Percentiles rank a stretch among this genome's conserved stretches.
These are phyloP conservation scores for Cherax destructor DNA, from an alignment of 1,140 invertebrate genomes.

Conservation along the genomic window DNA sequence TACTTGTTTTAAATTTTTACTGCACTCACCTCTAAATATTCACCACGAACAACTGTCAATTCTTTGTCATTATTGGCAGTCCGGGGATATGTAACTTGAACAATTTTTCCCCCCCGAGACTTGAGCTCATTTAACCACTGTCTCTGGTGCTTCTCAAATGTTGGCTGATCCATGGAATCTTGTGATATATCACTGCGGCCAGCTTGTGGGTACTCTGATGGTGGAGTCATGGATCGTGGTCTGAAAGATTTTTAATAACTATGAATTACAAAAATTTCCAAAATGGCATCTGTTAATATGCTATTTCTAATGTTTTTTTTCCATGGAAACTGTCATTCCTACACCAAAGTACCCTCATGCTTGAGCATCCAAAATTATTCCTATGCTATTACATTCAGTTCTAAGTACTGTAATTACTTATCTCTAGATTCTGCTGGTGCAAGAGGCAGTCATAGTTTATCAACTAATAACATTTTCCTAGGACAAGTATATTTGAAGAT, in stretches of 20 bases:
- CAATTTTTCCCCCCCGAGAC: slow-evolving; percentile 84
- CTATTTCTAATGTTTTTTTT: no score
- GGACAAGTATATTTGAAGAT: no score
- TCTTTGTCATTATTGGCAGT: slow-evolving; percentile 99
- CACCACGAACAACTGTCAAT: slow-evolving; percentile 94
- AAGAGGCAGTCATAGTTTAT: no score
- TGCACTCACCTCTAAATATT: slow-evolving; percentile 90
- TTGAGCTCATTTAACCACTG: slow-evolving; percentile 74
- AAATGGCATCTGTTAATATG: no score
- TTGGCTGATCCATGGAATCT: slow-evolving; percentile 72
- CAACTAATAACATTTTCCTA: no score
- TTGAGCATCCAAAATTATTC: no score
- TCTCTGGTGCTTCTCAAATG: slow-evolving; percentile 77
- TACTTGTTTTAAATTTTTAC: background rate
- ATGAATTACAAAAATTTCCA: no score
- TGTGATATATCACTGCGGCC: slow-evolving; percentile 61
- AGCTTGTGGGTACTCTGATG: slow-evolving; percentile 65
- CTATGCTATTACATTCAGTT: no score
- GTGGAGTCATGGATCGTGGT: slow-evolving; percentile 66
- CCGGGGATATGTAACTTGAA: slow-evolving; percentile 94
- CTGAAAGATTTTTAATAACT: slow-evolving; percentile 21
- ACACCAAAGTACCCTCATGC: no score
- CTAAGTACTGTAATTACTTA: no score
- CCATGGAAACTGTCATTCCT: no score
- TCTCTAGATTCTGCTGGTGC: no score